These are phyloP conservation scores for Limonius californicus DNA, from an alignment of 1,140 invertebrate species.

Conservation along the genomic window DNA sequence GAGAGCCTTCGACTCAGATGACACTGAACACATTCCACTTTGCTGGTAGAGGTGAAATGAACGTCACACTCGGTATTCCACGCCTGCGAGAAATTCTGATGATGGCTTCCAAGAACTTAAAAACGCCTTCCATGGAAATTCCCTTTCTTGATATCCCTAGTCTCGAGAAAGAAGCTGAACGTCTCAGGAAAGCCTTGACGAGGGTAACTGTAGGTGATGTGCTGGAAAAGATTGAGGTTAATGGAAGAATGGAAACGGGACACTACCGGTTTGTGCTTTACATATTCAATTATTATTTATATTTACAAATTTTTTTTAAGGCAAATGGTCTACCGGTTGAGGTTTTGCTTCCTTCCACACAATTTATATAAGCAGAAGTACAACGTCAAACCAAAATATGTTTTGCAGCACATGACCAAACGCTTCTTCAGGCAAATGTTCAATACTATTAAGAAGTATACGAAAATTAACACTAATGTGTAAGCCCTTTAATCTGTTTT, in stretches of 20 bases:
- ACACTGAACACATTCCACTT: conserved; percentile 99
- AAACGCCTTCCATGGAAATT: conserved; percentile 95
- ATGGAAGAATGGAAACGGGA: conserved; percentile 55
- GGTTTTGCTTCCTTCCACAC: conserved; percentile 70
- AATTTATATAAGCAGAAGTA: conserved; percentile 69
- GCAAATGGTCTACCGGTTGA: conserved; percentile 55
- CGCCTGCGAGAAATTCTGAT: conserved; percentile 95
- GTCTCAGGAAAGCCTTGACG: conserved; percentile 66
- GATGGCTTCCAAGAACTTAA: conserved; percentile 87
- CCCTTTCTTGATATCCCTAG: conserved; percentile 63
- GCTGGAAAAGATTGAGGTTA: conserved; percentile 68
- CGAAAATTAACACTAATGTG: conserved; percentile 28
- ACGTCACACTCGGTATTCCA: conserved; percentile 97
- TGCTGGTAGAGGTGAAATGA: conserved; percentile 99
- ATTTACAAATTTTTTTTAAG: conserved; percentile 33
- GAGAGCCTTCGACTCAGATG: conserved; percentile 99
- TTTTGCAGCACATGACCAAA: conserved; percentile 65
- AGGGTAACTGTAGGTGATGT: conserved; percentile 76
- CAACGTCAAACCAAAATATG: conserved; percentile 61
- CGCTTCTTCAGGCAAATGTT: conserved; percentile 64
- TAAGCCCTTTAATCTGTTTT: too few relatives aligned
- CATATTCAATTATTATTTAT: too few relatives aligned
- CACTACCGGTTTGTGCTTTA: conserved; percentile 50
- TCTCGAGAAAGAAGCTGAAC: conserved; percentile 61
- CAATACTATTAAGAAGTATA: conserved; percentile 43